Evolutionary conservation across 2,888 invertebrate genomes (phyloP).

Genomic region (Crematogaster levior): DNA sequence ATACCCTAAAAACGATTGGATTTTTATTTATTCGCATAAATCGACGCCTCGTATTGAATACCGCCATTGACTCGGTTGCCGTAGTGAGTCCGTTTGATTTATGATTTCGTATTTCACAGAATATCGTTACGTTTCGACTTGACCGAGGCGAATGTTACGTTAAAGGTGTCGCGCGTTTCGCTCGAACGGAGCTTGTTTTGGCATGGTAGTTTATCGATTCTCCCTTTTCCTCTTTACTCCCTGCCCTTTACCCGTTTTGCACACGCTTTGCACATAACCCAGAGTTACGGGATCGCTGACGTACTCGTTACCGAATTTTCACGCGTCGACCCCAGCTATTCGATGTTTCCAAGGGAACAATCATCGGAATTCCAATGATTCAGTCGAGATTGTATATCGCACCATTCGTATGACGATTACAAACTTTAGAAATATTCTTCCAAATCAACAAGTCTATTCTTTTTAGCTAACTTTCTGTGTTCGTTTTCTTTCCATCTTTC

Average conservation of each 20-base stretch:
- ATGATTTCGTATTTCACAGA: conserved; percentile 37
- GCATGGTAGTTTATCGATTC: conserved; percentile 61
- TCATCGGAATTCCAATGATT: not conserved
- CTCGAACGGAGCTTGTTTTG: conserved; percentile 42
- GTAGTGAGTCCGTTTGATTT: conserved; percentile 28
- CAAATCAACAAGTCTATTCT: not conserved
- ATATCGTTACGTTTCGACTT: conserved; percentile 35
- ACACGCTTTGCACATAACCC: conserved; percentile 46
- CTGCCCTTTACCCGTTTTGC: conserved; percentile 42
- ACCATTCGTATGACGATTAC: not conserved
- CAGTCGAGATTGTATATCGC: not conserved
- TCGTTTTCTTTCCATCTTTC: not conserved
- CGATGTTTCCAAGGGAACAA: conserved; percentile 19
- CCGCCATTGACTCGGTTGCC: conserved; percentile 4
- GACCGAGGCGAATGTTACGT: conserved; percentile 15
- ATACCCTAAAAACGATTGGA: not conserved
- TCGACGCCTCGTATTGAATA: not conserved
- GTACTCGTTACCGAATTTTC: conserved; percentile 45
- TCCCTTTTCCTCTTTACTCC: conserved; percentile 58
- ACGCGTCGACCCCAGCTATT: not conserved
- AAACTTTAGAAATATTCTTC: not conserved
- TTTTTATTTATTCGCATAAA: conserved; percentile 22
- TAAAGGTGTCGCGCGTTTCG: conserved; percentile 55
- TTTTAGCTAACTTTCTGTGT: not conserved
- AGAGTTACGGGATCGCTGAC: conserved; percentile 45